These are phyloP conservation scores for Dendrolimus pini DNA, from an alignment of 2,888 invertebrate genomes.

Conservation along the genomic window DNA sequence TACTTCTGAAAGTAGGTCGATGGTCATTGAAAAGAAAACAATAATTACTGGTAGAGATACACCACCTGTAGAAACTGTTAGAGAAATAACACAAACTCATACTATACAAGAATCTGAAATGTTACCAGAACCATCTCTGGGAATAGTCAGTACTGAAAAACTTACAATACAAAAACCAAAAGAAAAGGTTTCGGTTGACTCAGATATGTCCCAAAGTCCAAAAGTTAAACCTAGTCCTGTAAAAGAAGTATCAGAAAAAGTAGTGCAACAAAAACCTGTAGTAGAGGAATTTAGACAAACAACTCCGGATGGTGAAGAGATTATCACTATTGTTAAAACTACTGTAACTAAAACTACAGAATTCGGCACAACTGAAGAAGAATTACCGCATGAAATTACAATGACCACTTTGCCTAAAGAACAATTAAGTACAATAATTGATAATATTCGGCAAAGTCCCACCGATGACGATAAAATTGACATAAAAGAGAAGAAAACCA, in stretches of 20 bases:
- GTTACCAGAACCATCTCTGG: background rate
- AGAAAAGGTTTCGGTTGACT: background rate
- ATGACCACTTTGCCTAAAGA: slow-evolving; percentile 5
- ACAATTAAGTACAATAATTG: slow-evolving; percentile 2
- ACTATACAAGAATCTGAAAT: background rate
- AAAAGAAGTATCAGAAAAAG: slow-evolving; percentile 20
- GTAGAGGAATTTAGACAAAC: slow-evolving; percentile 30
- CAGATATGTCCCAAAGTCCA: background rate
- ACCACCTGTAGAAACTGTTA: slow-evolving; percentile 1
- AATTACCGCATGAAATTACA: slow-evolving; percentile 1
- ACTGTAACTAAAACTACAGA: slow-evolving; percentile 36
- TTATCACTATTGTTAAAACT: slow-evolving; percentile 37
- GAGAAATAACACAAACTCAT: slow-evolving; percentile 3
- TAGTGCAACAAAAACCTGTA: slow-evolving; percentile 25
- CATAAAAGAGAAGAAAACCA: background rate
- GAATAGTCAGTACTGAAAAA: background rate
- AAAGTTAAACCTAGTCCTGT: slow-evolving; percentile 2
- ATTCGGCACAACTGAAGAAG: slow-evolving; percentile 20
- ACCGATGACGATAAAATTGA: background rate
- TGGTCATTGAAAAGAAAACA: slow-evolving; percentile 16
- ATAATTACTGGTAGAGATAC: slow-evolving; percentile 15
- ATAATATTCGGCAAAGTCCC: slow-evolving; percentile 1
- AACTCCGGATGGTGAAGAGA: slow-evolving; percentile 32
- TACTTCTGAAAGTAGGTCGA: slow-evolving; percentile 8
- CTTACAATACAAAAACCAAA: background rate